Percentiles rank a stretch among this genome's conserved stretches.
These are phyloP conservation scores for Aurelia sp. DNA, from an alignment of 30 jellyfish, hydroid and myxozoan genomes.

Conservation along the genomic window DNA sequence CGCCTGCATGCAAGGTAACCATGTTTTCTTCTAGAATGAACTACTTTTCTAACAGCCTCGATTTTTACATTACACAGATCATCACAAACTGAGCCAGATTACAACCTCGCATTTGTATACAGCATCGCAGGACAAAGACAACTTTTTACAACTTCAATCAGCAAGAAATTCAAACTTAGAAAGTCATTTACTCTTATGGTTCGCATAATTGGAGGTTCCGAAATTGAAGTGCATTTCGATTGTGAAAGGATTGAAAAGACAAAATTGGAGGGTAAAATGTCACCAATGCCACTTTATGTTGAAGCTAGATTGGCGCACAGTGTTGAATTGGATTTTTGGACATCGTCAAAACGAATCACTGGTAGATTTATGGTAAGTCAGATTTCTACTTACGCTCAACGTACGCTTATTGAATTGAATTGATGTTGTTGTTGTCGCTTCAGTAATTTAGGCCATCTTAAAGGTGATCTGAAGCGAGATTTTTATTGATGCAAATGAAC, in stretches of 20 bases:
- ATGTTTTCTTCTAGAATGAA: no score
- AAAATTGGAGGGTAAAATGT: constrained; percentile 6
- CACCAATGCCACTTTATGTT: constrained; percentile 27
- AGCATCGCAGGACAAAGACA: constrained; percentile 2
- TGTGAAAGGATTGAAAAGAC: constrained; percentile 3
- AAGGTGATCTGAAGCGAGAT: no score
- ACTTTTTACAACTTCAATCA: neutral
- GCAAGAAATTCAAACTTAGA: constrained; percentile 25
- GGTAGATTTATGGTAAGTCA: constrained; percentile 56
- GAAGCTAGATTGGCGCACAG: constrained; percentile 60
- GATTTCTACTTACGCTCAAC: no score
- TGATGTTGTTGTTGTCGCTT: no score
- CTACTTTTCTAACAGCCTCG: no score
- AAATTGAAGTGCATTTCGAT: constrained; percentile 20
- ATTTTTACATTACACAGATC: neutral
- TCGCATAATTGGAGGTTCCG: constrained; percentile 17
- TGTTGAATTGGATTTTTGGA: constrained; percentile 29
- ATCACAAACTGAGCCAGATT: neutral
- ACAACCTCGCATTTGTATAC: constrained; percentile 29
- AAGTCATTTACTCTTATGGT: constrained; percentile 50
- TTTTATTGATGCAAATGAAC: no score
- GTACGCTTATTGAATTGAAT: no score
- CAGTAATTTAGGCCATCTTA: no score
- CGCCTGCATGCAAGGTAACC: no score
- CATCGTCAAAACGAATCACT: neutral